These are phyloP conservation scores for Nothocercus julius DNA, from an alignment of 2,113 vertebrate species.

Conservation along the genomic window DNA sequence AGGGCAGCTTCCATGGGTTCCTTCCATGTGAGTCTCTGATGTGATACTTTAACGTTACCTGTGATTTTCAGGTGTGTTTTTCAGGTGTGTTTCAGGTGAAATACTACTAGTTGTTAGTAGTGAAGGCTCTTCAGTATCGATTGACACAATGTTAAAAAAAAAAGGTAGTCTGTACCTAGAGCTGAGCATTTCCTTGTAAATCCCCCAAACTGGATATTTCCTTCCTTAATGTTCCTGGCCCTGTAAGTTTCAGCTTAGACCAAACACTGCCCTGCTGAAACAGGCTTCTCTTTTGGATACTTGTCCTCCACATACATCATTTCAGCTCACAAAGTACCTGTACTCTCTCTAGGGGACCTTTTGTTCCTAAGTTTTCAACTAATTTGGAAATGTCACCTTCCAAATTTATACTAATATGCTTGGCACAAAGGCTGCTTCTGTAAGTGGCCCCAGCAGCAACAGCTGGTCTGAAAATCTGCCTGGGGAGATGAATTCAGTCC, in stretches of 20 bases:
- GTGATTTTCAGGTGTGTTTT: not conserved
- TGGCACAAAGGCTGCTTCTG: not conserved
- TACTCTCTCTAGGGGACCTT: not conserved
- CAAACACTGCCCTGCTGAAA: not conserved
- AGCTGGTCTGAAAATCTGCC: conserved; percentile 57
- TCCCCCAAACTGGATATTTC: not conserved
- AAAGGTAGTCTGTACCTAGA: not conserved
- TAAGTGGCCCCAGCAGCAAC: conserved; percentile 27
- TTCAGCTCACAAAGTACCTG: not conserved
- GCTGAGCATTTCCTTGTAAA: not conserved
- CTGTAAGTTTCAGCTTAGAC: not conserved
- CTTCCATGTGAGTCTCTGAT: not conserved
- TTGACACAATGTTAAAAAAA: not conserved
- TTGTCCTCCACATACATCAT: not conserved
- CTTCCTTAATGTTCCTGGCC: not conserved
- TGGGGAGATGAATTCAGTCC: conserved; percentile 8
- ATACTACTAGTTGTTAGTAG: not conserved
- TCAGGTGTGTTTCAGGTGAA: too few species aligned
- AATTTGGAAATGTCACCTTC: not conserved
- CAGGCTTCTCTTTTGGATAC: not conserved
- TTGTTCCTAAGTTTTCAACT: not conserved
- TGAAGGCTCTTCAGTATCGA: not conserved
- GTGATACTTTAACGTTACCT: not conserved
- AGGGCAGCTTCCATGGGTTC: not conserved
- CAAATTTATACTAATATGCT: not conserved